These are phyloP conservation scores for Diabrotica balteata DNA, from an alignment of 2,888 invertebrate genomes.

Conservation along the genomic window DNA sequence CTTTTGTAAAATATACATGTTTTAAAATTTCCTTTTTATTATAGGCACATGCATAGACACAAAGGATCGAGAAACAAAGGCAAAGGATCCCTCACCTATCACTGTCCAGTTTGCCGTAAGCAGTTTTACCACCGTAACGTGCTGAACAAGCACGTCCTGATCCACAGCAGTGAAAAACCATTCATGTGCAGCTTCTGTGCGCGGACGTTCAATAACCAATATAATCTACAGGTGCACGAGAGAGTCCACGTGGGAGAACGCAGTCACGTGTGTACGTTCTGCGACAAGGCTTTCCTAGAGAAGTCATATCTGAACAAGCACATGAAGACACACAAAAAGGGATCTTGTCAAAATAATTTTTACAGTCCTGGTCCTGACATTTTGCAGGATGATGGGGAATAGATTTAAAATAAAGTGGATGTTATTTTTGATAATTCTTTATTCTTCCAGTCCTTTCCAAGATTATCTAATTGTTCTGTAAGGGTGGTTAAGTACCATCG, in stretches of 20 bases:
- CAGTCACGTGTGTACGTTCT: slow-evolving; percentile 50
- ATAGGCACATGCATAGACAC: slow-evolving; percentile 10
- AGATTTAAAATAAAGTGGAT: too few species aligned
- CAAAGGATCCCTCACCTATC: slow-evolving; percentile 23
- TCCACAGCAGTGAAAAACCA: slow-evolving; percentile 51
- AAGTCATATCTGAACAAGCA: slow-evolving; percentile 53
- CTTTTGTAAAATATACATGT: too few species aligned
- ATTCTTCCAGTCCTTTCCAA: too few species aligned
- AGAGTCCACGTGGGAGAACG: slow-evolving; percentile 51
- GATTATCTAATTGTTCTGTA: too few species aligned
- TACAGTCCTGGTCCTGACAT: too few species aligned
- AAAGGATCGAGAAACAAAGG: slow-evolving; percentile 46
- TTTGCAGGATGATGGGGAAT: too few species aligned
- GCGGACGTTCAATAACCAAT: slow-evolving; percentile 51
- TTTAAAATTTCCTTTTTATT: not conserved
- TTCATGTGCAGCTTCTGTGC: slow-evolving; percentile 52
- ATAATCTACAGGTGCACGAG: slow-evolving; percentile 53
- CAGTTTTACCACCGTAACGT: slow-evolving; percentile 47
- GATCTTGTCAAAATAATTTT: too few species aligned
- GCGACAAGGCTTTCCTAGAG: slow-evolving; percentile 51
- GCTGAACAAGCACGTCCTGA: slow-evolving; percentile 47
- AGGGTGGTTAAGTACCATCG: too few species aligned
- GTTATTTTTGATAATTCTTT: too few species aligned
- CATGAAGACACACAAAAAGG: slow-evolving; percentile 46
- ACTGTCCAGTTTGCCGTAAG: slow-evolving; percentile 50